Evolutionary conservation across 2,797 vertebrate species (phyloP).

Genomic region (Sebastes matsubarae): DNA sequence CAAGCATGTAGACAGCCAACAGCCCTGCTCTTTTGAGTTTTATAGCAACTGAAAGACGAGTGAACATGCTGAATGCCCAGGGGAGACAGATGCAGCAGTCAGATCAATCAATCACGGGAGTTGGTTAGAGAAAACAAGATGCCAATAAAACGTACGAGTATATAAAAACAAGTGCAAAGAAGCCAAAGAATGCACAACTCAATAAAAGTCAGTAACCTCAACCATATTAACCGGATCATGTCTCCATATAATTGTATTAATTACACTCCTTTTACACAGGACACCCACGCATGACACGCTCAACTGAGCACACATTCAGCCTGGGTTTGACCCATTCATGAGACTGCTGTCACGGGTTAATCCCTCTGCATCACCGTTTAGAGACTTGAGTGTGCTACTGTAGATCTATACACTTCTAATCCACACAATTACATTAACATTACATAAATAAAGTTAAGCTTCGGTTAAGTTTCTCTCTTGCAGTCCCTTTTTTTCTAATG

Average conservation of each 20-base stretch:
- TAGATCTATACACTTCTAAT: not conserved
- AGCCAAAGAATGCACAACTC: not conserved
- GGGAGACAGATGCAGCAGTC: slow-evolving; percentile 17
- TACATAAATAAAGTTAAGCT: not conserved
- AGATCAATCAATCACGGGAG: slow-evolving; percentile 47
- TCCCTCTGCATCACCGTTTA: not conserved
- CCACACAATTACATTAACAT: not conserved
- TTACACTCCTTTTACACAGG: not conserved
- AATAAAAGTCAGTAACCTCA: not conserved
- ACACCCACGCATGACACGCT: not conserved
- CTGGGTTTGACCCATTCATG: not conserved
- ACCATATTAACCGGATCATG: not conserved
- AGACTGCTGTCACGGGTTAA: not conserved
- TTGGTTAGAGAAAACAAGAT: slow-evolving; percentile 25
- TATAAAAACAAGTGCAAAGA: slow-evolving; percentile 4
- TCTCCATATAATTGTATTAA: not conserved
- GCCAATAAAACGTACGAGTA: not conserved
- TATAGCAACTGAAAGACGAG: slow-evolving; percentile 13
- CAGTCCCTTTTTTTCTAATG: not conserved
- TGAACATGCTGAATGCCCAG: slow-evolving; percentile 12
- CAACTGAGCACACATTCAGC: not conserved
- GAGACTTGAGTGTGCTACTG: not conserved
- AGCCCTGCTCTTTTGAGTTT: not conserved
- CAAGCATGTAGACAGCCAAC: not conserved
- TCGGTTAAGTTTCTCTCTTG: not conserved